These are phyloP conservation scores for Zaprionus ornatus DNA, from an alignment of 1,140 invertebrate genomes.

Conservation along the genomic window DNA sequence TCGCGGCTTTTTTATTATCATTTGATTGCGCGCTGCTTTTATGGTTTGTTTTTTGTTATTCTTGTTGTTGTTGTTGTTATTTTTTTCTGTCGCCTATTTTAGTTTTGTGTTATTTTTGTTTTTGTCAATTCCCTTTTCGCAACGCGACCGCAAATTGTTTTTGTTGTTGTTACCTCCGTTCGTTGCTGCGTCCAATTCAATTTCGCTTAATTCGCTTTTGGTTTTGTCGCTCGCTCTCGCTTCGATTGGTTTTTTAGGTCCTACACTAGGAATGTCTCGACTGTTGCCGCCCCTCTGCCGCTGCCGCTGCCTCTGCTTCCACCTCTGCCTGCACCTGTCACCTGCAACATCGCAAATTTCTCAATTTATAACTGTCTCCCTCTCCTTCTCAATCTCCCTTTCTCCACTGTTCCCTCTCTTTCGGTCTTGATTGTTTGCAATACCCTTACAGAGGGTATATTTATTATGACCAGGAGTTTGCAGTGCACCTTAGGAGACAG, in stretches of 20 bases:
- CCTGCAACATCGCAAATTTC: slow-evolving; percentile 1
- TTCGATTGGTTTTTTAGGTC: slow-evolving; percentile 10
- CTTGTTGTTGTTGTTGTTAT: slow-evolving; percentile 25
- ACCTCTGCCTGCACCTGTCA: neutral
- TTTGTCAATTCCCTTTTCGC: slow-evolving; percentile 68
- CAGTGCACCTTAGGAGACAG: rapidly evolving
- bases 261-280: neutral
- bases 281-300: neutral
- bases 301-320: slow-evolving; percentile 13
- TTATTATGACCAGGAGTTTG: too few relatives aligned
- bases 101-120: slow-evolving; percentile 50
- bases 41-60: slow-evolving; percentile 51
- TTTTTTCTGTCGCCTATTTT: slow-evolving; percentile 52
- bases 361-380: slow-evolving; percentile 1
- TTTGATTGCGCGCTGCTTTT: slow-evolving; percentile 75
- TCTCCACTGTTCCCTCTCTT: neutral
- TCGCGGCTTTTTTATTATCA: slow-evolving; percentile 79
- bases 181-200: slow-evolving; percentile 20
- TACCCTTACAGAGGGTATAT: too few relatives aligned
- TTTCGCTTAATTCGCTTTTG: slow-evolving; percentile 33
- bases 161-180: slow-evolving; percentile 1
- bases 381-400: neutral
- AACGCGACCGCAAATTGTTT: slow-evolving; percentile 42
- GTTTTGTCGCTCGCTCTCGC: neutral
- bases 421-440: neutral